Conservation (phyloP, 2,113 vertebrate genomes). For the Muntiacus reevesi region DNA sequence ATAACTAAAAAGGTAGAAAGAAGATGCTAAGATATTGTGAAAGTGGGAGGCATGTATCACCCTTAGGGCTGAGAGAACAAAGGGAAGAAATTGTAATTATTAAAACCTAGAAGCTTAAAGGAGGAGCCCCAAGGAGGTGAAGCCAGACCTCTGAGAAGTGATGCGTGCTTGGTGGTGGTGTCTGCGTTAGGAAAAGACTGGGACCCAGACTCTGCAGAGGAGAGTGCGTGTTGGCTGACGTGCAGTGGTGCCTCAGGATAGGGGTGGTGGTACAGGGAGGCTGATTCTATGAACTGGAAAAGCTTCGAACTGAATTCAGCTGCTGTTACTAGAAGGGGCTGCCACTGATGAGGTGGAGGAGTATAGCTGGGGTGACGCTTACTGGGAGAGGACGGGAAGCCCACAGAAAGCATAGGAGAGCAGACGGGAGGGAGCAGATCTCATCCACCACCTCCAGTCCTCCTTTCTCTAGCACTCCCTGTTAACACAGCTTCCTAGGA, state of each 20-base stretch:
- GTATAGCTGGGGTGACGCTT: neutral
- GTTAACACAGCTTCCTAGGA: neutral
- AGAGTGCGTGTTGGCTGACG: accelerated
- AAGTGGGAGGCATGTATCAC: neutral
- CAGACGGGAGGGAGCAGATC: neutral
- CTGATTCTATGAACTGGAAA: neutral
- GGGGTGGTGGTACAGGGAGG: neutral
- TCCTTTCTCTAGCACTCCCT: neutral
- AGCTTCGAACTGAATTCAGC: neutral
- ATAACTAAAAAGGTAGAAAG: neutral
- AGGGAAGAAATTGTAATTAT: neutral
- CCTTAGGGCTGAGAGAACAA: neutral
- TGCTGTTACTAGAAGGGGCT: neutral
- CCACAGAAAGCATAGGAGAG: neutral
- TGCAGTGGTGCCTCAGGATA: neutral
- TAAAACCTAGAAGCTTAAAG: neutral
- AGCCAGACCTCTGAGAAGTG: neutral
- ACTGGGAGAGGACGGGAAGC: neutral
- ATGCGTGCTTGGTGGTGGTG: neutral
- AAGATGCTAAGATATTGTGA: neutral
- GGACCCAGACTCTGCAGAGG: neutral
- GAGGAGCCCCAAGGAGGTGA: neutral
- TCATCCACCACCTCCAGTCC: neutral
- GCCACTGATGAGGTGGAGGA: neutral
- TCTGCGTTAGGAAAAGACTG: neutral